Percentiles rank a stretch among this genome's conserved stretches.
phyloP scores from a whole-genome alignment of 2,888 invertebrate genomes.

The Tubulanus polymorphus region DNA sequence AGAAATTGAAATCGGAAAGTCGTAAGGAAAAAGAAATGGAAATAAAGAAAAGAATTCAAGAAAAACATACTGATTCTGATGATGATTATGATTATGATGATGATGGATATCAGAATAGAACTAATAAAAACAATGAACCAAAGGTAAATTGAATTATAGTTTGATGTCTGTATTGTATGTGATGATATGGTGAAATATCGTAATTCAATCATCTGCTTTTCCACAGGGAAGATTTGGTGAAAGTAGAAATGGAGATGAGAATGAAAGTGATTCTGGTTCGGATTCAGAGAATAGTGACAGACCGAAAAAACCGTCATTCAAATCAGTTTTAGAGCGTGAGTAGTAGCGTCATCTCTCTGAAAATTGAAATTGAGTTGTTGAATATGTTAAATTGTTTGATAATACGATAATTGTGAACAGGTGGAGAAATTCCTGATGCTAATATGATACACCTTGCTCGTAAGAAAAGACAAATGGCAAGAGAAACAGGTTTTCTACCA shows the following conservation, averaged over 20 bases:
- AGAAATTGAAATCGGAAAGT: slow-evolving; percentile 67
- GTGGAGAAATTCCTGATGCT: slow-evolving; percentile 92
- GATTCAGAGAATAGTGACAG: no score
- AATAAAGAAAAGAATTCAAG: slow-evolving; percentile 7
- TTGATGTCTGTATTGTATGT: no score
- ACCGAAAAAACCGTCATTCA: neutral
- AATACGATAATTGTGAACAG: slow-evolving; percentile 42
- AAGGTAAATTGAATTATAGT: no score
- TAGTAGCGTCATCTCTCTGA: neutral
- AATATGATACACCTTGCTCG: slow-evolving; percentile 96
- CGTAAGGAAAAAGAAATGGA: slow-evolving; percentile 39
- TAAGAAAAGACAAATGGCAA: slow-evolving; percentile 88
- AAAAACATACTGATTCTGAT: slow-evolving; percentile 9
- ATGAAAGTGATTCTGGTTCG: no score
- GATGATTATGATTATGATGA: slow-evolving; percentile 32
- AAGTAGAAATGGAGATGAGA: no score
- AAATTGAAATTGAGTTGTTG: neutral
- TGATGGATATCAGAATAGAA: slow-evolving; percentile 28
- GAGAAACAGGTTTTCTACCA: slow-evolving; percentile 72
- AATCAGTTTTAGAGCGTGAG: neutral
- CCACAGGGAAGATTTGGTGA: no score
- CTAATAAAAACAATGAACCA: no score
- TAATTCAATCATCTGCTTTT: no score
- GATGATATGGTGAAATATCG: no score
- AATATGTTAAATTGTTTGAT: neutral